phyloP scores from a whole-genome alignment of 2,113 vertebrate species.

The Antennarius striatus region DNA sequence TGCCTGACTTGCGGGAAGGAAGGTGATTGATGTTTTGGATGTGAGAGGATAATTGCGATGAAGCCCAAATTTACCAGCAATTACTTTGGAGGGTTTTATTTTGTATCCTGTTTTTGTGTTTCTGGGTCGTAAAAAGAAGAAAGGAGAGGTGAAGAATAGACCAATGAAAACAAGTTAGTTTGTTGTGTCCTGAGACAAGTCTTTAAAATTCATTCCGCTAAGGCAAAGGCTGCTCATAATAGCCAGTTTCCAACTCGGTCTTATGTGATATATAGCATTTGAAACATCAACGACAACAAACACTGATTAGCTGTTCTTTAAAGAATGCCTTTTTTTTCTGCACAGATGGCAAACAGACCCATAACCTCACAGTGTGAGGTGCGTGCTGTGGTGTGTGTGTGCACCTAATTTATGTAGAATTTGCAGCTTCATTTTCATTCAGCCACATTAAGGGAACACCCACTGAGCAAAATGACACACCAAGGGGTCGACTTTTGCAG shows the following conservation, averaged over 20 bases:
- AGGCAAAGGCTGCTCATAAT: constrained; percentile 23
- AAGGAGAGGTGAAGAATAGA: constrained; percentile 37
- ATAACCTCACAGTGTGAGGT: constrained; percentile 9
- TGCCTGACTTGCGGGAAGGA: too few species aligned
- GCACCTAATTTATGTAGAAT: neutral
- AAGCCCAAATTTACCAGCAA: constrained; percentile 34
- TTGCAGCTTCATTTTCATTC: constrained; percentile 64
- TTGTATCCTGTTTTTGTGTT: constrained; percentile 44
- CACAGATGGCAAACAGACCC: constrained; percentile 46
- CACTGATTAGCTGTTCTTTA: constrained; percentile 8
- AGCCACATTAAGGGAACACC: constrained; percentile 73
- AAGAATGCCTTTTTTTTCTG: constrained; percentile 18
- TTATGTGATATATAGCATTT: constrained; percentile 12
- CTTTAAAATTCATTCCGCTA: constrained; percentile 75
- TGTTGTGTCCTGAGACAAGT: constrained; percentile 58
- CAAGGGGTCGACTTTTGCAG: constrained; percentile 39
- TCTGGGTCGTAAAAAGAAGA: constrained; percentile 24
- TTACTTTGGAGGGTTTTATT: constrained; percentile 35
- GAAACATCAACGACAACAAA: constrained; percentile 15
- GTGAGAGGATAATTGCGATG: constrained; percentile 18
- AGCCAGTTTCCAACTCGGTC: constrained; percentile 20
- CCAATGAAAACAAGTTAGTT: constrained; percentile 40
- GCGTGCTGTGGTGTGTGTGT: constrained; percentile 25
- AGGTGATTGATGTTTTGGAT: too few species aligned
- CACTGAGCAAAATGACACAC: constrained; percentile 62